A percentile compares a stretch with the other conserved stretches of the same genome.
These are phyloP conservation scores for Neomonachus schauinslandi DNA, from an alignment of 2,113 vertebrate genomes.

Conservation along the genomic window DNA sequence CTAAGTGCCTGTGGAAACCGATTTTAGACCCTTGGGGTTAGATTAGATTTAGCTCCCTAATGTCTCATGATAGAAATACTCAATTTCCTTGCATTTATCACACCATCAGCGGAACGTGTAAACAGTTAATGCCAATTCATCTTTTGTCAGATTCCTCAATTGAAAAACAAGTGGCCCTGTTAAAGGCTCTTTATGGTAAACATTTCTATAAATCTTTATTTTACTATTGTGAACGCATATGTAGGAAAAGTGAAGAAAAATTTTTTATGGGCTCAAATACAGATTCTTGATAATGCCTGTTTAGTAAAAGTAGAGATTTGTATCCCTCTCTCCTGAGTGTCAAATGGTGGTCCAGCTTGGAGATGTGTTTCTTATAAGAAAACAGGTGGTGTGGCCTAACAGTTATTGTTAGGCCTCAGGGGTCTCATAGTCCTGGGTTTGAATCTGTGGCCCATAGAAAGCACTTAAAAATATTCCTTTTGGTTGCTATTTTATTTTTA, in stretches of 20 bases:
- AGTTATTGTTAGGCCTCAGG: neutral
- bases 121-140: conserved; percentile 56
- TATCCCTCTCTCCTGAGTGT: neutral
- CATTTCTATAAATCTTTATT: conserved; percentile 67
- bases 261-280: conserved; percentile 1
- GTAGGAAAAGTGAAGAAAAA: neutral
- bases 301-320: neutral
- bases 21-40: neutral
- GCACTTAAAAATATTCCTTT: neutral
- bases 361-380: neutral
- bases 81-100: neutral
- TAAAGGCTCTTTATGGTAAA: conserved; percentile 80
- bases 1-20: neutral
- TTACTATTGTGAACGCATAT: conserved; percentile 39
- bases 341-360: neutral
- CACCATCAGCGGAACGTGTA: neutral
- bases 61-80: neutral
- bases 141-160: conserved; percentile 65
- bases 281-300: conserved; percentile 18
- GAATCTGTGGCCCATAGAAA: neutral
- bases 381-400: neutral
- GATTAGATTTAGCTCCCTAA: neutral
- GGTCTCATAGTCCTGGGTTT: neutral
- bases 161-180: conserved; percentile 71
- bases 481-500: conserved; percentile 1